Conservation (phyloP, 1,140 invertebrate genomes). For the Laupala kohalensis region DNA sequence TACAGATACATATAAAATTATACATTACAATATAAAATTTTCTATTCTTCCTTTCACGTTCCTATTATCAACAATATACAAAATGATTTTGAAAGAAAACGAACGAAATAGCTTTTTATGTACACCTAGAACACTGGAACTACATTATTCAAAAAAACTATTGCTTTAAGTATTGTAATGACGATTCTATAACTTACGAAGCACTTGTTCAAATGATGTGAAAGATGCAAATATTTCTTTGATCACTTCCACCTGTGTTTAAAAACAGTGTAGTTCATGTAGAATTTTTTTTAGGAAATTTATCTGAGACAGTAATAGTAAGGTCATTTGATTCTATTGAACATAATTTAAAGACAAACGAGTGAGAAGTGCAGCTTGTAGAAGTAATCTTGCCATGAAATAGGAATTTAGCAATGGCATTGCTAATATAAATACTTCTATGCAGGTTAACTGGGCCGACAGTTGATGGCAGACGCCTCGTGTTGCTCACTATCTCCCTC, state of each 20-base stretch:
- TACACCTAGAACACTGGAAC: not conserved
- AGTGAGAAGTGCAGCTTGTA: not conserved
- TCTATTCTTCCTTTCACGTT: not conserved
- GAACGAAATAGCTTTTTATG: too few species aligned
- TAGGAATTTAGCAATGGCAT: too few species aligned
- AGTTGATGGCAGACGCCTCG: slow-evolving; percentile 8
- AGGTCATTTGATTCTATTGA: too few species aligned
- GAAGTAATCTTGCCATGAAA: not conserved
- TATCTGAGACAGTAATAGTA: too few species aligned
- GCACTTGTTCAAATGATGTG: not conserved
- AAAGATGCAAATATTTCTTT: not conserved
- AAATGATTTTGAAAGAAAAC: not conserved
- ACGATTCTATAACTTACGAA: not conserved
- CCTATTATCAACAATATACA: not conserved
- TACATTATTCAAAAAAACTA: not conserved
- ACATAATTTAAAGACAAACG: not conserved
- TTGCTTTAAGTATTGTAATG: not conserved
- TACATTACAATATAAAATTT: not conserved
- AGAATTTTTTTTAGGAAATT: too few species aligned
- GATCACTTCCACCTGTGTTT: too few species aligned
- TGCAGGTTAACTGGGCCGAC: slow-evolving; percentile 9
- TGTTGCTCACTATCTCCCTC: slow-evolving; percentile 3
- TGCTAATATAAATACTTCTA: too few species aligned
- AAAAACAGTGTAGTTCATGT: too few species aligned
- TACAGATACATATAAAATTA: not conserved